Evolutionary conservation across 2,797 vertebrate species (phyloP), one percentile per base, ranked within the genome.

Genomic region (Acanthurus lineatus): DNA sequence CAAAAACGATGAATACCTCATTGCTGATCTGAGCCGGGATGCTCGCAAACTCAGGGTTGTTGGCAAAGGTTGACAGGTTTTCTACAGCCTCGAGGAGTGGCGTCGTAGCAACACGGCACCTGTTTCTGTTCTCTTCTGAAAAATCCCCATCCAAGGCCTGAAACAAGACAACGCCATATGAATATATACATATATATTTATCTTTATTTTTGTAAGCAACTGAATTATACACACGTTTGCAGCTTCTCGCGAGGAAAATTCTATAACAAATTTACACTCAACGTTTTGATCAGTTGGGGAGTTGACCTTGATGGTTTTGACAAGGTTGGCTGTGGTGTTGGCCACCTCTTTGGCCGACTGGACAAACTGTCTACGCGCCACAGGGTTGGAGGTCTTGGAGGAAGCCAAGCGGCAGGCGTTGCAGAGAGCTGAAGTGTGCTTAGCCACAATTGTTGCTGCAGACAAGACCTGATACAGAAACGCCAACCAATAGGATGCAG

Each of bases 341-440:
- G 98, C 98, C 58, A 99, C 98, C 89, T 99, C 98, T 93, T 99
- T 99, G 88, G 98, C 98, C 6, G 98, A 99, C 88, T 99, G 98
- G 67, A 99, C 98, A 17, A 99, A 99, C 89, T 99, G 98, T 89
- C 98, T 96, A 92, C 98, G 96, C 57, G 98, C 98, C 40, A 99
- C 97, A 0, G 98, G 98, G 88, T 99, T 99, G 85, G 97, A 96
- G 0, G 98, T 99, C 93, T 98, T 99, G 38, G 98, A 99, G 0
- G 98, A 99, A 2, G 98, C 98, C 2, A 99, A 95, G 47, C 98
- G 98, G 77, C 98, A 99, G 49, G 98, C 97, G 0, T 99, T 99
- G 91, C 98, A 99, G 76, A 99, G 92, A 38, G 98, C 98, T 0
- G 98, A 99, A 0, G 98, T 99, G 83, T 99, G 98, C 61, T 99